These are phyloP conservation scores for Noturus placidus DNA, from an alignment of 2,113 vertebrate genomes.

Conservation along the genomic window DNA sequence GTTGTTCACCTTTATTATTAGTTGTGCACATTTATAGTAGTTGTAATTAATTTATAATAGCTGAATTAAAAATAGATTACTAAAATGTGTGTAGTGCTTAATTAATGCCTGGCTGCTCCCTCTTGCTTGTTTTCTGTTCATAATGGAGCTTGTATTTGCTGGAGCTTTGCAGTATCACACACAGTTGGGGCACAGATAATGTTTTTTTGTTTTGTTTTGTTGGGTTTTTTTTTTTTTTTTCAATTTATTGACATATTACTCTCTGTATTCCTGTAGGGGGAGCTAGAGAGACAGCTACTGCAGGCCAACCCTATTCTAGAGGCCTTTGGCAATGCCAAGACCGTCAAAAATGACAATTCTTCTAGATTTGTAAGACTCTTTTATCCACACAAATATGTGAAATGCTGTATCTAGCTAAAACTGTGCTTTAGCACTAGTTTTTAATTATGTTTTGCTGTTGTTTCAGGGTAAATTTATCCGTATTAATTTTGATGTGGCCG, in stretches of 20 bases:
- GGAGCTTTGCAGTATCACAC: neutral
- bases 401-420: neutral
- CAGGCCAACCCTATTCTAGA: conserved; percentile 91
- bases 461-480: conserved; percentile 81
- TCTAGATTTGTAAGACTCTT: conserved; percentile 85
- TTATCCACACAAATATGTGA: neutral
- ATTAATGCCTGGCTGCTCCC: conserved; percentile 22
- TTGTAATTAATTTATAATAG: neutral
- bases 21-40: neutral
- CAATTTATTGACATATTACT: conserved; percentile 46
- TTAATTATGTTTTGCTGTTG: conserved; percentile 16
- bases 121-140: conserved; percentile 25
- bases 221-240: neutral
- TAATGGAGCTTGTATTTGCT: neutral
- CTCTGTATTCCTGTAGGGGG: conserved; percentile 76
- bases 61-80: neutral
- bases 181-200: neutral
- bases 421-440: neutral
- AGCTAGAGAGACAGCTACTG: conserved; percentile 87
- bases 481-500: conserved; percentile 81
- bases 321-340: conserved; percentile 90
- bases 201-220: neutral
- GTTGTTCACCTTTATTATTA: conserved; percentile 21
- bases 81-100: conserved; percentile 3
- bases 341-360: conserved; percentile 89